These are phyloP conservation scores for Clivina fossor DNA, from an alignment of 2,888 invertebrate genomes.

Conservation along the genomic window DNA sequence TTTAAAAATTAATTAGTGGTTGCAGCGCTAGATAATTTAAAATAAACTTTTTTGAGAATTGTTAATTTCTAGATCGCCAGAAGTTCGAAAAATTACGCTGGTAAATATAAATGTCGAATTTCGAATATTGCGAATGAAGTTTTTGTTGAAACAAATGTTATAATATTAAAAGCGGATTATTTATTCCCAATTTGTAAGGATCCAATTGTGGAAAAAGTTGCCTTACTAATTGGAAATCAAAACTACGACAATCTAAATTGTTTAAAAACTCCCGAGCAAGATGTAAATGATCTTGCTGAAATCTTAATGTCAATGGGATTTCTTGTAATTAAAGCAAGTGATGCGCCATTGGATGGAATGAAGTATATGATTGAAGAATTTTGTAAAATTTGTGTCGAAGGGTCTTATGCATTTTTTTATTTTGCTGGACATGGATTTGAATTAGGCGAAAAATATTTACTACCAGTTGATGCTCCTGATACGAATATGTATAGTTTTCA, in stretches of 20 bases:
- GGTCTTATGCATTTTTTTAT: conserved; percentile 56
- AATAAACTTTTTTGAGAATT: neutral
- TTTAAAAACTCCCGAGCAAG: conserved; percentile 42
- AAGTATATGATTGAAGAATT: conserved; percentile 41
- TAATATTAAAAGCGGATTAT: conserved; percentile 29
- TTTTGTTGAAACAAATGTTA: conserved; percentile 24
- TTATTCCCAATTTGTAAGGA: conserved; percentile 15
- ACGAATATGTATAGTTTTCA: conserved; percentile 49
- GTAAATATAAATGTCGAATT: conserved; percentile 40
- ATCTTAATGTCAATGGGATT: conserved; percentile 42
- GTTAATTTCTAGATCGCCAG: conserved; percentile 8
- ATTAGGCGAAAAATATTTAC: conserved; percentile 57
- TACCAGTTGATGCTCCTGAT: conserved; percentile 56
- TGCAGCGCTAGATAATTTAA: no score
- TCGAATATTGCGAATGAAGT: conserved; percentile 37
- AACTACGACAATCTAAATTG: conserved; percentile 38
- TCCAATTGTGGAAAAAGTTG: conserved; percentile 42
- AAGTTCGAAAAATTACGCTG: conserved; percentile 26
- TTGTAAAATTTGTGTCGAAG: conserved; percentile 40
- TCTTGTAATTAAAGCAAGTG: conserved; percentile 43
- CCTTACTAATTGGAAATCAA: conserved; percentile 45
- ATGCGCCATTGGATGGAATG: conserved; percentile 44
- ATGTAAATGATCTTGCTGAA: conserved; percentile 41
- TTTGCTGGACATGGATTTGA: conserved; percentile 62
- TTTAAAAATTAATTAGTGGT: no score